Conservation (phyloP, 2,888 invertebrate genomes). For the Drosophila nr. medialis region DNA sequence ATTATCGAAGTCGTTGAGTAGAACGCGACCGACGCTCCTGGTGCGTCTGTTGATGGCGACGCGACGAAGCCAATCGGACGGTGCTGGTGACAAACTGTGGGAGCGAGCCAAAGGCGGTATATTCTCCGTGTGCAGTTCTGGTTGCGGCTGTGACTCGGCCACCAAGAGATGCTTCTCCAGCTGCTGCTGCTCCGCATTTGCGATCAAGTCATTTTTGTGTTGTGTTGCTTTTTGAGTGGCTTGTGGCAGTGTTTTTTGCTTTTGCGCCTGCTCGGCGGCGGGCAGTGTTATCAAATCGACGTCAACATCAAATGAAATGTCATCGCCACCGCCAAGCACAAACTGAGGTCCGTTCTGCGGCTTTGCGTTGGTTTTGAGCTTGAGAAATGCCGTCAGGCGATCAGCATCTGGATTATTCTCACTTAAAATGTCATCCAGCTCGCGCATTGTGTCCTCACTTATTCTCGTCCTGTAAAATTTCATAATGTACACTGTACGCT, state of each 20-base stretch:
- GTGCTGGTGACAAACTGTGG: neutral
- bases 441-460: conserved; percentile 31
- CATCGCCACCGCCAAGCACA: conserved; percentile 14
- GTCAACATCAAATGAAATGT: conserved; percentile 48
- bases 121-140: neutral
- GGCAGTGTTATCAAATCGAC: conserved; percentile 37
- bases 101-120: neutral
- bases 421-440: conserved; percentile 38
- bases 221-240: neutral
- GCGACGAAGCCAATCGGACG: neutral
- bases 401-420: conserved; percentile 2
- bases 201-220: neutral
- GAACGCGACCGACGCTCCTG: neutral
- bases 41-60: neutral
- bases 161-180: neutral
- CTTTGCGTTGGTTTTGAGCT: conserved; percentile 15
- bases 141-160: conserved; percentile 18
- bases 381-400: conserved; percentile 29
- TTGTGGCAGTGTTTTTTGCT: neutral
- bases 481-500: neutral
- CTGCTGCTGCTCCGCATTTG: neutral
- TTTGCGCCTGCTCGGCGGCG: conserved; percentile 1
- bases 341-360: conserved; percentile 1
- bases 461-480: conserved; percentile 18
- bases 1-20: conserved; percentile 5